Evolutionary conservation across 1,140 invertebrate genomes (phyloP).

Genomic region (Drosophila eugracilis): DNA sequence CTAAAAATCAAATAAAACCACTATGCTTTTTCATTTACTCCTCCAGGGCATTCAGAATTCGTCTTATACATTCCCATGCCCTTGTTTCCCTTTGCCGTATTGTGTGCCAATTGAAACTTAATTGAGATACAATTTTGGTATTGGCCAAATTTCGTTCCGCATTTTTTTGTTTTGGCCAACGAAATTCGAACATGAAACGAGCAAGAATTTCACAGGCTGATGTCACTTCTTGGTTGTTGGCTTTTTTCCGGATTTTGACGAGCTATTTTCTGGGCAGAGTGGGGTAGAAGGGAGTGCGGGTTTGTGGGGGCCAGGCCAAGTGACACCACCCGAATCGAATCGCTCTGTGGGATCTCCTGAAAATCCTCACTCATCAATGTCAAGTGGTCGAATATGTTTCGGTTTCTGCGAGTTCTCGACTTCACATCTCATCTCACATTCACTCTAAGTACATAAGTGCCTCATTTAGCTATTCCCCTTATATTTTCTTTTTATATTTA

Average conservation of each 20-base stretch:
- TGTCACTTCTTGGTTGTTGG: constrained; percentile 43
- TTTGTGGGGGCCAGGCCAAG: constrained; percentile 12
- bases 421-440: constrained; percentile 51
- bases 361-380: constrained; percentile 60
- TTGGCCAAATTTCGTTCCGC: constrained; percentile 36
- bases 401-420: constrained; percentile 24
- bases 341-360: constrained; percentile 6
- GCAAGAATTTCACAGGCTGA: constrained; percentile 42
- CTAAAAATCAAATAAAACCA: no score
- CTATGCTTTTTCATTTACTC: background rate
- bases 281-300: no score
- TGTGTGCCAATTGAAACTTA: constrained; percentile 75
- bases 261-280: constrained; percentile 5
- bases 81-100: constrained; percentile 17
- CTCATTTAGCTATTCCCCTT: constrained; percentile 5
- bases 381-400: constrained; percentile 55
- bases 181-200: constrained; percentile 17
- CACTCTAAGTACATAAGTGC: constrained; percentile 36
- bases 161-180: constrained; percentile 39
- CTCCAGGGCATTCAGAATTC: constrained; percentile 32
- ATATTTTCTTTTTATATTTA: background rate
- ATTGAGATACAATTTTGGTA: constrained; percentile 63
- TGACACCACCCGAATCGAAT: constrained; percentile 43
- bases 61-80: constrained; percentile 8
- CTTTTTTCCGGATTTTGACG: constrained; percentile 44